Conservation (phyloP, 2,113 vertebrate genomes). For the Bucco capensis region DNA sequence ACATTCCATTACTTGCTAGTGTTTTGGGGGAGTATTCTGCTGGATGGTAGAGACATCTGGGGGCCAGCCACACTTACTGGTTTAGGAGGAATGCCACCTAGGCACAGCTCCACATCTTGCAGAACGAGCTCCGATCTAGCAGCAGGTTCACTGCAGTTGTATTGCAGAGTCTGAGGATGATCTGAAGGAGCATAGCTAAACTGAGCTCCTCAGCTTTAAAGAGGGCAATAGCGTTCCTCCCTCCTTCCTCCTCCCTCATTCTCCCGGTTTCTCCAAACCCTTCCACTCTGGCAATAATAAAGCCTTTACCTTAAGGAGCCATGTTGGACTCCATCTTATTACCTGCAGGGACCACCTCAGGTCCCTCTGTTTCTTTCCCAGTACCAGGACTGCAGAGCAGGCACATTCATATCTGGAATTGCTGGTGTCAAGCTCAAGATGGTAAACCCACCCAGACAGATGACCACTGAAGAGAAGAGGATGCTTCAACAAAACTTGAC, state of each 20-base stretch:
- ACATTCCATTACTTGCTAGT: not conserved
- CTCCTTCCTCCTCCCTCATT: not conserved
- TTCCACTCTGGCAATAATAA: not conserved
- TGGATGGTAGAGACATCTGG: not conserved
- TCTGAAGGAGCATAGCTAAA: not conserved
- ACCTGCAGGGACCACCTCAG: not conserved
- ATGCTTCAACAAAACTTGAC: not conserved
- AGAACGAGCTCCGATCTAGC: not conserved
- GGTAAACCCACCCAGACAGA: not conserved
- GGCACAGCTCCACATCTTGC: not conserved
- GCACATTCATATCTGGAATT: accelerated
- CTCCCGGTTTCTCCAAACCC: too few species aligned
- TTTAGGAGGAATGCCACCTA: not conserved
- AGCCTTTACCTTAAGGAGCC: not conserved
- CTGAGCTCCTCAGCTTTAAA: not conserved
- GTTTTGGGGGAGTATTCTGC: not conserved
- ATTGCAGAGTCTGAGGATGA: not conserved
- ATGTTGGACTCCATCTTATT: not conserved
- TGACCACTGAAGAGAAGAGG: not conserved
- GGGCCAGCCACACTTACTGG: not conserved
- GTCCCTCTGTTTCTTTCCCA: not conserved
- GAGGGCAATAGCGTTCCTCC: not conserved
- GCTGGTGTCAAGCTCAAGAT: not conserved
- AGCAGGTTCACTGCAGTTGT: not conserved
- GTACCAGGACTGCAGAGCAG: not conserved